These are phyloP conservation scores for Diprion similis DNA, from an alignment of 1,140 invertebrate species.

Conservation along the genomic window DNA sequence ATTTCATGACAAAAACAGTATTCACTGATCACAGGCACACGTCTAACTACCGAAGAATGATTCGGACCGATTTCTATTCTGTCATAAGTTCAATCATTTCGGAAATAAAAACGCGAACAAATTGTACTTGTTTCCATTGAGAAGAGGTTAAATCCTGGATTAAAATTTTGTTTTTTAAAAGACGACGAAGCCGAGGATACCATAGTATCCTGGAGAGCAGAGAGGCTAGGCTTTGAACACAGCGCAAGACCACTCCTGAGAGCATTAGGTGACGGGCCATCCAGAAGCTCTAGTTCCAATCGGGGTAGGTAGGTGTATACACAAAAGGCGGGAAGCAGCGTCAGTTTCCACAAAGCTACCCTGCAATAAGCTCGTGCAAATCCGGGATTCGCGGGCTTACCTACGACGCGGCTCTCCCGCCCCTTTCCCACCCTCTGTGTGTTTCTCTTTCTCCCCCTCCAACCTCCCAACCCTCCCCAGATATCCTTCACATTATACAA, in stretches of 20 bases:
- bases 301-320: neutral
- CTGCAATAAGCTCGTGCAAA: slow-evolving; percentile 16
- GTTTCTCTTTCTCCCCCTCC: neutral
- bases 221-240: neutral
- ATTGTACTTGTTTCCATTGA: too few relatives aligned
- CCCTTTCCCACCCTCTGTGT: neutral
- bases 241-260: neutral
- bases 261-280: neutral
- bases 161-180: too few relatives aligned
- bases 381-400: slow-evolving; percentile 9
- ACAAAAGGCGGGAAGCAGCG: slow-evolving; percentile 1
- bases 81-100: too few relatives aligned
- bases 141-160: too few relatives aligned
- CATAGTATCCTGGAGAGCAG: too few relatives aligned
- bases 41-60: too few relatives aligned
- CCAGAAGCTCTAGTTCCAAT: neutral
- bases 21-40: too few relatives aligned
- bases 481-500: neutral
- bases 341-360: slow-evolving; percentile 19
- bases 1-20: too few relatives aligned
- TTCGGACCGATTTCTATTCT: too few relatives aligned
- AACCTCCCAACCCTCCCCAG: too few relatives aligned
- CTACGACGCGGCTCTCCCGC: neutral
- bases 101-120: too few relatives aligned
- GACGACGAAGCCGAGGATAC: too few relatives aligned